phyloP scores from a whole-genome alignment of 2,797 vertebrate species.

The Etheostoma nigrum region DNA sequence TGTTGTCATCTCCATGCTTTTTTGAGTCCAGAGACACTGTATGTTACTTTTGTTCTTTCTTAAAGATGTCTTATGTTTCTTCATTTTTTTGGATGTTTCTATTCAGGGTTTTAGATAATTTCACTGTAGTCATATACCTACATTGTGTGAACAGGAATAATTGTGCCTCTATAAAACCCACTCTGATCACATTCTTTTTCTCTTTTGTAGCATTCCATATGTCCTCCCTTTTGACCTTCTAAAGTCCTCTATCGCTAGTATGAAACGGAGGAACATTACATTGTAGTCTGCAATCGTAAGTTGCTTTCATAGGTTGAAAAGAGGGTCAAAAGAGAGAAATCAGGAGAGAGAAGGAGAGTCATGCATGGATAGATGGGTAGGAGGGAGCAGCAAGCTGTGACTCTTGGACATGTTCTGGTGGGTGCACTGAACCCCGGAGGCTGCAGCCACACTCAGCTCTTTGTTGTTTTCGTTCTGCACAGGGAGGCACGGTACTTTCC shows the following conservation, averaged over 20 bases:
- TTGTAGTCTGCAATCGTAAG: constrained; percentile 42
- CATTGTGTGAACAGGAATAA: not conserved
- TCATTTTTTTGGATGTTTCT: constrained; percentile 5
- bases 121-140: not conserved
- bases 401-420: constrained; percentile 85
- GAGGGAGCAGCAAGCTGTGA: constrained; percentile 83
- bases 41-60: not conserved
- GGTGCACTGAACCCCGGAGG: constrained; percentile 84
- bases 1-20: not conserved
- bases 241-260: constrained; percentile 44
- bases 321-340: constrained; percentile 58
- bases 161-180: constrained; percentile 45
- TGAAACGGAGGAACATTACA: constrained; percentile 42
- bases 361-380: constrained; percentile 77
- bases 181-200: constrained; percentile 47
- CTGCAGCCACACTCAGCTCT: constrained; percentile 87
- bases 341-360: constrained; percentile 64
- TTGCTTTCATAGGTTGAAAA: constrained; percentile 64
- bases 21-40: not conserved
- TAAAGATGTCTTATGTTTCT: not conserved
- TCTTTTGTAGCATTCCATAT: constrained; percentile 36
- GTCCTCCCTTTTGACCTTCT: constrained; percentile 61
- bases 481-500: constrained; percentile 86
- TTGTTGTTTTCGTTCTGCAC: constrained; percentile 86
- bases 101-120: not conserved